These are phyloP conservation scores for Hydractinia symbiolongicarpus DNA, from an alignment of 30 jellyfish, hydroid and myxozoan genomes.

Conservation along the genomic window DNA sequence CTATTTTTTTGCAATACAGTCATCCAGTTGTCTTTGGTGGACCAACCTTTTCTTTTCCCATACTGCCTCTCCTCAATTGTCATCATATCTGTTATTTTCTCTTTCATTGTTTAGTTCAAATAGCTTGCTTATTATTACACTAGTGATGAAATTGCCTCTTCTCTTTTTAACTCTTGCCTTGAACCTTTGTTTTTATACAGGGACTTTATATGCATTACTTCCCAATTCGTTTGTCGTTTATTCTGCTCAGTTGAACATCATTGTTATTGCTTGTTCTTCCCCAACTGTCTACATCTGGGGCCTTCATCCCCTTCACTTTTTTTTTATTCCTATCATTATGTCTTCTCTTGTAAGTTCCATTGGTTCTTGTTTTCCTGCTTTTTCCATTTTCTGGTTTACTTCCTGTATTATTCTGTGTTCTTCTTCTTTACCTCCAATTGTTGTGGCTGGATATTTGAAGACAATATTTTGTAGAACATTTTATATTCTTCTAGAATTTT, in stretches of 20 bases:
- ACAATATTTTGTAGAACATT: not conserved
- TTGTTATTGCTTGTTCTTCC: slow-evolving; percentile 36
- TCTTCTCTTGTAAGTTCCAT: slow-evolving; percentile 12
- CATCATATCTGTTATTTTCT: slow-evolving; percentile 5
- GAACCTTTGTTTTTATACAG: slow-evolving; percentile 34
- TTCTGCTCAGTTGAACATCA: slow-evolving; percentile 23
- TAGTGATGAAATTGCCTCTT: slow-evolving; percentile 39
- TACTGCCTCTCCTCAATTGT: slow-evolving; percentile 23
- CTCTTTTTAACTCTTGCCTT: slow-evolving; percentile 32
- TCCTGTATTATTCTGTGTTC: not conserved
- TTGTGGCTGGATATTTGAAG: not conserved
- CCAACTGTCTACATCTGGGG: slow-evolving; percentile 36
- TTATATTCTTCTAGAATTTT: not conserved
- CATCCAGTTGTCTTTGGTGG: slow-evolving; percentile 35
- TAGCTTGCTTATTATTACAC: slow-evolving; percentile 20
- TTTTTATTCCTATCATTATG: slow-evolving; percentile 22
- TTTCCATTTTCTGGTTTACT: slow-evolving; percentile 6
- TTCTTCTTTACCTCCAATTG: not conserved
- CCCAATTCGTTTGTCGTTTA: slow-evolving; percentile 37
- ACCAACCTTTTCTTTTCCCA: slow-evolving; percentile 23
- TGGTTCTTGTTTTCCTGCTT: slow-evolving; percentile 31
- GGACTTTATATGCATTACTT: slow-evolving; percentile 36
- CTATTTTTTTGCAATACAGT: slow-evolving; percentile 36
- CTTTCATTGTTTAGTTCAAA: slow-evolving; percentile 28
- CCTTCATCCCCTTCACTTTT: slow-evolving; percentile 25